Percentiles rank a stretch among this genome's conserved stretches.
Evolutionary conservation across 2,888 invertebrate genomes (phyloP).

Genomic region (Agrotis segetum): DNA sequence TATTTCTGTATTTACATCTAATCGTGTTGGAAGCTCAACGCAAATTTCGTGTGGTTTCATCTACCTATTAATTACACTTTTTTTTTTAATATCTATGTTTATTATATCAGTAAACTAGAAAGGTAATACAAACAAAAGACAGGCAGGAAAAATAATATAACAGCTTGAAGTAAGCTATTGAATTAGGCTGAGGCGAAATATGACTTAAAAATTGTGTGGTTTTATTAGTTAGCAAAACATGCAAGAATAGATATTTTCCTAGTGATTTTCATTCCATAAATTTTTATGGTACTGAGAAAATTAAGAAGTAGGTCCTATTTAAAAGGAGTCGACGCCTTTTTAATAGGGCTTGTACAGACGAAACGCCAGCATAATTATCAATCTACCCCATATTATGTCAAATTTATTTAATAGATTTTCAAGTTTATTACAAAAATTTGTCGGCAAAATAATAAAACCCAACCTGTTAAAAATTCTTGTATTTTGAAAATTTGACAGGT

Average conservation of each 20-base stretch:
- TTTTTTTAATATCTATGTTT: slow-evolving; percentile 73
- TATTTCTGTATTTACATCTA: slow-evolving; percentile 90
- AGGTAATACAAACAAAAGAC: slow-evolving; percentile 42
- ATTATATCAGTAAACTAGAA: slow-evolving; percentile 68
- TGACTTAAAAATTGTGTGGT: background rate
- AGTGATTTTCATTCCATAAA: background rate
- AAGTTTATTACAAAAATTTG: background rate
- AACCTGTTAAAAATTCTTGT: too few species aligned
- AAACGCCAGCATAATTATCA: too few species aligned
- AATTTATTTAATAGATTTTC: too few species aligned
- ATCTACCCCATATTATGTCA: too few species aligned
- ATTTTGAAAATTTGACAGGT: too few species aligned
- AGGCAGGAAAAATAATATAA: slow-evolving; percentile 20
- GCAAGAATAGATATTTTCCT: background rate
- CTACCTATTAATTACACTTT: slow-evolving; percentile 76
- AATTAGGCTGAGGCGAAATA: slow-evolving; percentile 30
- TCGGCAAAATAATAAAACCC: too few species aligned
- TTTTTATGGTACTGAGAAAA: too few species aligned
- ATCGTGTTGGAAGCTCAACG: slow-evolving; percentile 92
- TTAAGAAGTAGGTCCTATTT: too few species aligned
- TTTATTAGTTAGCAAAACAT: too few species aligned
- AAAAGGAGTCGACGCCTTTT: too few species aligned
- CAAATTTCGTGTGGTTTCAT: slow-evolving; percentile 88
- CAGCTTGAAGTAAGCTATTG: slow-evolving; percentile 38
- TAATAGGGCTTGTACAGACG: too few species aligned